Percentiles rank a stretch among this genome's conserved stretches.
Conservation (phyloP, 2,797 vertebrate genomes). For the Neosalanx taihuensis region DNA sequence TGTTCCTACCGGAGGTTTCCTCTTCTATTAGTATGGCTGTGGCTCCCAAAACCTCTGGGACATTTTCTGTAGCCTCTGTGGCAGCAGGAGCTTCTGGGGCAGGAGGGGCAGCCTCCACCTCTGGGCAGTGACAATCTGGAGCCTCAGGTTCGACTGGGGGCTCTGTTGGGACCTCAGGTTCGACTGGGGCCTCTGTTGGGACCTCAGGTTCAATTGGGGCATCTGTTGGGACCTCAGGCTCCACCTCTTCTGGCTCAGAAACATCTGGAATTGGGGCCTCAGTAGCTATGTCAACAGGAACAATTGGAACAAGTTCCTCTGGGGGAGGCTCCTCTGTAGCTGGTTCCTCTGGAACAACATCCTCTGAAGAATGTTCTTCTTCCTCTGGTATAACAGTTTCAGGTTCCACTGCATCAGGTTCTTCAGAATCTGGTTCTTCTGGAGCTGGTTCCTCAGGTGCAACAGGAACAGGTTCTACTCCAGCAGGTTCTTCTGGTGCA, state of each 20-base stretch:
- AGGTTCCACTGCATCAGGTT: slow-evolving; percentile 27
- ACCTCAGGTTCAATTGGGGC: background rate
- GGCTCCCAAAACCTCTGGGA: background rate
- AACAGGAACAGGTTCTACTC: background rate
- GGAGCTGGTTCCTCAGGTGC: slow-evolving; percentile 6
- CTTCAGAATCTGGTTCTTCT: slow-evolving; percentile 9
- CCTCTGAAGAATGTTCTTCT: background rate
- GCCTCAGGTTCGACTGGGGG: background rate
- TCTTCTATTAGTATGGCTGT: slow-evolving; percentile 19
- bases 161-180: background rate
- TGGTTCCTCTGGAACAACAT: background rate
- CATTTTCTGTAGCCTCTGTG: background rate
- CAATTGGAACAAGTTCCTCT: background rate
- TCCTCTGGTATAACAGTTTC: background rate
- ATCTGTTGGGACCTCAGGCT: no score
- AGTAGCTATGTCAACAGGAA: background rate
- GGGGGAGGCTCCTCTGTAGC: background rate
- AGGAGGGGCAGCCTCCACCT: slow-evolving; percentile 9
- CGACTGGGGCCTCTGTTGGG: background rate
- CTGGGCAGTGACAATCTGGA: background rate
- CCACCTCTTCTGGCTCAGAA: background rate
- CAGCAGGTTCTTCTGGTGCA: background rate
- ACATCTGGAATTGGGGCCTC: slow-evolving; percentile 7
- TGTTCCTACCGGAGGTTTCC: slow-evolving; percentile 34
- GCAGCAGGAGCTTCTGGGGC: background rate